Evolutionary conservation across 2,113 vertebrate genomes (phyloP), one percentile per base, ranked within the genome.

Genomic region (Notothenia rossii): DNA sequence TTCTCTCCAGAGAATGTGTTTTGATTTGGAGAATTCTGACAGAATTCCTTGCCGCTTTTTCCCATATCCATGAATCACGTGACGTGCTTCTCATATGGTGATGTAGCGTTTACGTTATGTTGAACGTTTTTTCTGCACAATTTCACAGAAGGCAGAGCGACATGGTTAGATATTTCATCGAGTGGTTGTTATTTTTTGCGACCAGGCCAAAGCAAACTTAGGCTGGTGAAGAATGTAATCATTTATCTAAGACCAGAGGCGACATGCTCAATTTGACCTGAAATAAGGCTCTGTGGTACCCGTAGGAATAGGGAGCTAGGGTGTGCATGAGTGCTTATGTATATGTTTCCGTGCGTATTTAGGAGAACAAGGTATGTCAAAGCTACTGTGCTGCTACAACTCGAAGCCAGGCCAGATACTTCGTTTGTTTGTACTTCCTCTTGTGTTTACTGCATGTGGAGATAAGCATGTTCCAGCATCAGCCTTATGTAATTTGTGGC

Each of bases 211-310:
- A 91, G 89, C 81, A 93, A 93, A 94, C 88, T 75, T 55, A 59
- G 76, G 81, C 53, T 77, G 66, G 82, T 87, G 68, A 91, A 91
- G 86, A 93, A 92, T 92, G 87, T 86, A 90, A 93, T 92, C 90
- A 91, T 94, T 94, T 93, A 86, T 94, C 87, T 88, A 91, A 93
- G 88, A 91, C 79, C 85, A 84, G 67, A 55, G 83, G 83, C 49
- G 71, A 89, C 84, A 90, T 77, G 90, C 88, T 91, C 85, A 88
- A 91, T 94, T 93, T 92, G 79, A 84, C 81, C 77, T 92, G 77
- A 87, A 93, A 86, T 82, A 82, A 81, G 78, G 61, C 81, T 82
- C 69, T 84, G 77, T 86, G 83, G 69, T 88, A 71, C 79, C 86
- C 81, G 81, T 67, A 71, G 87, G 72, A 75, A 85, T 54, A 51